Percentiles rank a stretch among this genome's conserved stretches.
phyloP scores from a whole-genome alignment of 2,113 vertebrate species.

The Manacus vitellinus region DNA sequence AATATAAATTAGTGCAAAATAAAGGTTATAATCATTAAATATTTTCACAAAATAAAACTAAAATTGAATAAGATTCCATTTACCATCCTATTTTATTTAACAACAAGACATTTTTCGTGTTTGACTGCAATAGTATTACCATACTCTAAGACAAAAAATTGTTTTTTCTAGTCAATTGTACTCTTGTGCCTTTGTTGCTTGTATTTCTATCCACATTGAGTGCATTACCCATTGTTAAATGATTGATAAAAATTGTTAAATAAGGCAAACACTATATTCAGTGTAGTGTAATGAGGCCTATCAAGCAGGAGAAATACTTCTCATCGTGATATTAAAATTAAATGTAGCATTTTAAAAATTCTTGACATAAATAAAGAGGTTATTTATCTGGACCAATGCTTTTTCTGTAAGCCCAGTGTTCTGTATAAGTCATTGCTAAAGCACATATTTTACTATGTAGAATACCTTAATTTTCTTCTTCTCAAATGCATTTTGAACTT shows the following conservation, averaged over 20 bases:
- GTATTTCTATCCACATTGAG: conserved; percentile 37
- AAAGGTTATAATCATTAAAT: not conserved
- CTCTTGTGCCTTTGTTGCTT: conserved; percentile 35
- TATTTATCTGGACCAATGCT: conserved; percentile 77
- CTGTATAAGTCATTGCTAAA: conserved; percentile 75
- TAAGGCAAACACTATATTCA: conserved; percentile 77
- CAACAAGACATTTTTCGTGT: not conserved
- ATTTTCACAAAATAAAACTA: not conserved
- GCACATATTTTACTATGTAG: conserved; percentile 72
- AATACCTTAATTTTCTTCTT: conserved; percentile 35
- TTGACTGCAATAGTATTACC: not conserved
- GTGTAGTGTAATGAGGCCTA: conserved; percentile 75
- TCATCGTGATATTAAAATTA: conserved; percentile 80
- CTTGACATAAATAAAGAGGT: conserved; percentile 78
- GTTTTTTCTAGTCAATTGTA: conserved; percentile 33
- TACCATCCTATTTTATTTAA: not conserved
- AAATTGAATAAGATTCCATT: not conserved
- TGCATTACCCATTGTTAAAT: conserved; percentile 67
- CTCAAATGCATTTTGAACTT: conserved; percentile 55
- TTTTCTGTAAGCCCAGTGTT: conserved; percentile 75
- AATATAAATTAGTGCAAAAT: not conserved
- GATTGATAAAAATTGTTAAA: conserved; percentile 81
- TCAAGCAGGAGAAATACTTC: conserved; percentile 62
- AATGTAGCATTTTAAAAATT: conserved; percentile 79
- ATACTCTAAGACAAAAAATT: conserved; percentile 9